Evolutionary conservation across 2,888 invertebrate genomes (phyloP), one percentile per base, ranked within the genome.

Genomic region (Oxyscelio sp.): DNA sequence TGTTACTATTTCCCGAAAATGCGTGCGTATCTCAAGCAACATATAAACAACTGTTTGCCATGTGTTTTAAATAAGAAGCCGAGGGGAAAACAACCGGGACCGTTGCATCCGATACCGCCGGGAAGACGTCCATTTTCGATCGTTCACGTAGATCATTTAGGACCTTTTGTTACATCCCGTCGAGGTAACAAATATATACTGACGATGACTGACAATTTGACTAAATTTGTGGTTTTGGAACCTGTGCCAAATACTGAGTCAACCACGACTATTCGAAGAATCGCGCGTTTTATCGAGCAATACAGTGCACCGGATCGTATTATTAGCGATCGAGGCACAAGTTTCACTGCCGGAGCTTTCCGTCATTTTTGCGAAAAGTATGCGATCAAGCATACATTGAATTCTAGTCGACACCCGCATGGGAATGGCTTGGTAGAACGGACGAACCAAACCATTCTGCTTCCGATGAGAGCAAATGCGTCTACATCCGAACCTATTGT

Each of bases 61-160:
- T 88, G 88, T 61, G 27, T 88, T 11, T 24, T 73, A 31, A 73
- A 40, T 17, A 82, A 83, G 17, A 54, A 40, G 6, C 54, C 38
- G 21, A 63, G 54, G 13, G 87, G 87, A 22, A 77, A 61, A 45
- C 79, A 73, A 21, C 80, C 86, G n/a, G 89, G 89, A 8, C 75
- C 73, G 31, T 31, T 88, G 21, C 80, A 87, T 22, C 78, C 86
- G 8, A 88, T 89, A 40, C 80, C 83, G 13, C 75, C 79, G 3
- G 88, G 86, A 0, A 24, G 24, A 4, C 74, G 79, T 50, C 85
- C 87, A 2, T 88, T 88, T n/a, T 61, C 70, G 13, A 74, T 65
- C 2, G 17, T 87, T 19, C 84, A 87, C 34, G 65, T 88, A 4
- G 88, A 88, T 8, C 43, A 43, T 43, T 43, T 43, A 8, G 43